A percentile compares a stretch with the other conserved stretches of the same genome.
phyloP scores from a whole-genome alignment of 2,797 vertebrate species.

The Sebastes minor region DNA sequence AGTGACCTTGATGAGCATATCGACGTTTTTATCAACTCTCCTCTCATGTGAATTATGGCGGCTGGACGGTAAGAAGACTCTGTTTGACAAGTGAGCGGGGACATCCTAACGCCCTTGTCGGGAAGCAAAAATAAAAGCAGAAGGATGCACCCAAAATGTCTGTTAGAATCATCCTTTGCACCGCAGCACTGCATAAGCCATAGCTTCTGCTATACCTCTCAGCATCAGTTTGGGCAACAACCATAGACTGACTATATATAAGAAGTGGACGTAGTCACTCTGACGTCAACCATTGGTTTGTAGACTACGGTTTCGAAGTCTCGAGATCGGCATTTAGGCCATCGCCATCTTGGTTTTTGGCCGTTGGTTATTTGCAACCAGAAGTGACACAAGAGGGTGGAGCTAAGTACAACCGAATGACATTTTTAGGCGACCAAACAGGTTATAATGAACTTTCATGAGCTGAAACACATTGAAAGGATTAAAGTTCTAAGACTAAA shows the following conservation, averaged over 20 bases:
- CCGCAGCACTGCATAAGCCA: neutral
- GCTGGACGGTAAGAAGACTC: neutral
- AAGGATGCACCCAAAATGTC: slow-evolving; percentile 1
- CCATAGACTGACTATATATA: no score
- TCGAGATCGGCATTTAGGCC: no score
- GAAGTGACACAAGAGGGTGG: no score
- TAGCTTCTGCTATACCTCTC: slow-evolving; percentile 12
- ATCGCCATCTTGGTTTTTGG: fast-evolving
- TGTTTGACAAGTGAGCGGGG: neutral
- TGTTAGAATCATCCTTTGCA: slow-evolving; percentile 11
- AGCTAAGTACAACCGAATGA: no score
- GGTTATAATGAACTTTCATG: no score
- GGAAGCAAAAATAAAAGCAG: neutral
- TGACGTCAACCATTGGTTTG: no score
- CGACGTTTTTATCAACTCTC: slow-evolving; percentile 3
- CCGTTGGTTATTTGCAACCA: no score
- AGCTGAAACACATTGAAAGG: no score
- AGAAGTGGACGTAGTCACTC: no score
- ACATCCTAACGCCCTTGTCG: neutral
- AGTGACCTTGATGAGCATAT: slow-evolving; percentile 22
- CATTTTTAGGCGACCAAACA: no score
- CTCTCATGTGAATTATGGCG: neutral
- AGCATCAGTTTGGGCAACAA: neutral
- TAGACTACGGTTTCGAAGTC: fast-evolving
- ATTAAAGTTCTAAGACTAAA: no score